Evolutionary conservation across 2,888 invertebrate genomes (phyloP), one percentile per base, ranked within the genome.

Genomic region (Eremobia ochroleuca): DNA sequence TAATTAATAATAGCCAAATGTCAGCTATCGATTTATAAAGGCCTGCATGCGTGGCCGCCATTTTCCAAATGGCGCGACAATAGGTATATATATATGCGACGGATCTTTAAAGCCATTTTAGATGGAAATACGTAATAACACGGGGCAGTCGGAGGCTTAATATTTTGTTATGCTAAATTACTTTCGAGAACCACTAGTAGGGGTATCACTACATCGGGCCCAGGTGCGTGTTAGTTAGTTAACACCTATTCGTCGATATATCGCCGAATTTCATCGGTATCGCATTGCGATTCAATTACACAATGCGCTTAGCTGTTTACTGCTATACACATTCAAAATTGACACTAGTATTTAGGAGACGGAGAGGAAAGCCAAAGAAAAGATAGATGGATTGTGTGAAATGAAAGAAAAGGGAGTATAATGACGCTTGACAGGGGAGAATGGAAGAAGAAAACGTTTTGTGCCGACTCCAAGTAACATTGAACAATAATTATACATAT

Each of bases 141-240:
- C 25, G 9, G 9, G 25, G 11, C 52, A 52, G n/a, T 55, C 11
- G 52, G 11, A n/a, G 11, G 11, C n/a, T 4, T 55, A 55, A n/a
- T n/a, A 11, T 55, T 55, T n/a, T n/a, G 11, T 52, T 52, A 52
- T n/a, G 21, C 31, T 15, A 2, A 76, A 40, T 15, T 34, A 18
- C 55, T 58, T 31, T 52, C 75, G 76, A 69, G 58, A 73, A 31
- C 46, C 5, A 5, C 1, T 73, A 31, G 86, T 88, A 85, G 73
- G 46, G 76, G 73, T 28, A 21, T 8, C 28, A 62, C 31, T 79
- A 74, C 58, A 81, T 28, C n/a, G 71, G 73, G 68, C 58, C 13
- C 88, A 88, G 88, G 88, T 88, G 88, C 88, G 82, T 80, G 77
- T 81, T 76, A 82, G 82, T 83, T 81, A 84, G 88, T 88, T 88